Base-by-base conservation (phyloP, 1,140 invertebrate species). In the Pseudobourletiella spinata region DNA sequence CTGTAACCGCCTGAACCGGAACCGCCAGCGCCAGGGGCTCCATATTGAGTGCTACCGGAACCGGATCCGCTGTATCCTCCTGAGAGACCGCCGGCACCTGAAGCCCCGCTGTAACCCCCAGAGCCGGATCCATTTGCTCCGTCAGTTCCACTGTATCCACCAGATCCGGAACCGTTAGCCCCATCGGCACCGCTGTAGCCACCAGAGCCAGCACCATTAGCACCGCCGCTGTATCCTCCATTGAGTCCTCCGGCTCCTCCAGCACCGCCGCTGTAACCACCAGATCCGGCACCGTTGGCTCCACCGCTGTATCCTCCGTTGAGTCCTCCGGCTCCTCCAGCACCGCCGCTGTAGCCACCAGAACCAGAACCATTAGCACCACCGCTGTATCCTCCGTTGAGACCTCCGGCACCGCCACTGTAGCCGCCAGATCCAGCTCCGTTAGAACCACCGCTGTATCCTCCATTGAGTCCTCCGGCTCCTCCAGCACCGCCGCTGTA, bases 131-230 rank as follows among this genome's bases (percentile, higher is more conserved):
- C n/a, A 39, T 39, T 39, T 11, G 8, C 32, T n/a, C 8, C 32
- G n/a, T 8, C 8, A 39, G 32, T n/a, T 39, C 54, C 54, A 16
- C 2, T 30, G 30, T 56, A 56, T 30, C 54, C 54, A 56, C 59
- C 59, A 18, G 48, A 25, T 51, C 51, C 22, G 18, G 32, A 24
- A 18, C 46, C 46, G 18, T 11, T 15, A 48, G 16, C 16, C 22
- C 46, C 46, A 18, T 20, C 46, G 22, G 15, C 22, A 11, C 22
- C 8, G 16, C 22, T 16, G 35, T 39, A 39, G n/a, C 32, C 32
- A 39, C 32, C 32, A n/a, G 32, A 39, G n/a, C 55, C 35, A 2
- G 35, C 56, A 11, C 54, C 56, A 57, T 1, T 43, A 14, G 18
- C 2, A 14, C 56, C 56, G 15, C 46, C 51, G 32, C 32, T 39